Conservation (phyloP, 2,888 invertebrate genomes). For the Octonoba sinensis region DNA sequence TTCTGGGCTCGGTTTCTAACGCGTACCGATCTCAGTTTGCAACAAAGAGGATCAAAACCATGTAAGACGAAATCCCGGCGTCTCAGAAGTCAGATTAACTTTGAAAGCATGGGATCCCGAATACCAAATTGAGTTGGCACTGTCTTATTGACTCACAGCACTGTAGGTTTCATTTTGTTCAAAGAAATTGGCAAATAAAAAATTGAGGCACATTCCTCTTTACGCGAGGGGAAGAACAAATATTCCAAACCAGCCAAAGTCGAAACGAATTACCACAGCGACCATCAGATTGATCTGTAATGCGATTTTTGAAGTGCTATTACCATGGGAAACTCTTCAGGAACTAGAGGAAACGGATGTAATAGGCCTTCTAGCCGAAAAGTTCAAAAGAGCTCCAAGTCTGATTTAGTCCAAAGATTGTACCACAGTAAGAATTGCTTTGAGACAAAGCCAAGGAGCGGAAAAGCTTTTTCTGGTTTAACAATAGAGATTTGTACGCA, state of each 20-base stretch:
- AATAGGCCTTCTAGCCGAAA: constrained; percentile 37
- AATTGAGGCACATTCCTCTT: constrained; percentile 42
- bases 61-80: constrained; percentile 46
- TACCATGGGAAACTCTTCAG: constrained; percentile 43
- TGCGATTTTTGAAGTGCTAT: constrained; percentile 47
- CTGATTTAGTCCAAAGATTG: constrained; percentile 39
- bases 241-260: constrained; percentile 21
- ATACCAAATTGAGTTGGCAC: constrained; percentile 51
- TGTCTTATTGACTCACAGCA: constrained; percentile 27
- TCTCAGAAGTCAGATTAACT: constrained; percentile 56
- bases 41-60: constrained; percentile 47
- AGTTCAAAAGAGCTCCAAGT: constrained; percentile 30
- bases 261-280: constrained; percentile 59
- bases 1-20: constrained; percentile 2
- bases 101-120: constrained; percentile 23
- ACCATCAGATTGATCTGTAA: constrained; percentile 55
- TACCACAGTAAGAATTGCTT: constrained; percentile 14
- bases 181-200: constrained; percentile 59
- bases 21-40: background rate
- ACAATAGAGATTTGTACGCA: too few relatives aligned
- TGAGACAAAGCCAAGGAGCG: background rate
- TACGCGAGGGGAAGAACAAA: constrained; percentile 12
- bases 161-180: constrained; percentile 30
- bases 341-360: constrained; percentile 33
- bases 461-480: too few relatives aligned